phyloP scores from a whole-genome alignment of 1,140 invertebrate species.

The Venustaconcha ellipsiformis region DNA sequence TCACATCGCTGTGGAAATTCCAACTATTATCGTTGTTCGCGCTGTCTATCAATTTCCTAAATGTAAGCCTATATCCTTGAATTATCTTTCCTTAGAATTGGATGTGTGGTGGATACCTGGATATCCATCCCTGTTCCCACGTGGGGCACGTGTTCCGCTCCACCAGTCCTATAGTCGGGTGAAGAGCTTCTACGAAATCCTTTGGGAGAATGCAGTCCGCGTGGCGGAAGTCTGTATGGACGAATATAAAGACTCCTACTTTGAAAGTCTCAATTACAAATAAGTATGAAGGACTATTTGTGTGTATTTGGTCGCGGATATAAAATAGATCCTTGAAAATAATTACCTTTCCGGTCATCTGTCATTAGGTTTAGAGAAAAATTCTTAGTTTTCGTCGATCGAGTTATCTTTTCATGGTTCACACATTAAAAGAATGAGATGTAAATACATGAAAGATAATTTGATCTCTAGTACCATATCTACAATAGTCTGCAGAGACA shows the following conservation, averaged over 20 bases:
- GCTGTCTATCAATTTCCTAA: not conserved
- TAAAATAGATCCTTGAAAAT: too few relatives aligned
- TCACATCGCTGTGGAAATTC: not conserved
- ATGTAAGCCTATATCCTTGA: conserved; percentile 46
- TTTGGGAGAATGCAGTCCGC: conserved; percentile 69
- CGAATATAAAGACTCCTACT: conserved; percentile 82
- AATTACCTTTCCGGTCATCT: too few relatives aligned
- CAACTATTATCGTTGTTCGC: not conserved
- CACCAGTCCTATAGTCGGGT: conserved; percentile 92
- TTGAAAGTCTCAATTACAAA: conserved; percentile 83
- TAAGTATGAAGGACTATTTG: conserved; percentile 40
- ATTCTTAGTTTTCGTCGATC: too few relatives aligned
- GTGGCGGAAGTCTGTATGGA: conserved; percentile 80
- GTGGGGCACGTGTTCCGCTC: conserved; percentile 95
- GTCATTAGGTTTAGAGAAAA: not conserved
- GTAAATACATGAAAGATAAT: too few relatives aligned
- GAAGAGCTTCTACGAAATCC: conserved; percentile 22
- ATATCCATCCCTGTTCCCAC: conserved; percentile 94
- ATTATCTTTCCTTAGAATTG: conserved; percentile 87
- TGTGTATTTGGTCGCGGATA: not conserved
- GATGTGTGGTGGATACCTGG: conserved; percentile 95
- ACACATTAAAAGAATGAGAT: too few relatives aligned
- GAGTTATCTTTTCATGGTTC: too few relatives aligned
- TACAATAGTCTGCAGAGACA: too few relatives aligned
- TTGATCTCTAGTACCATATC: too few relatives aligned